phyloP scores from a whole-genome alignment of 2,888 invertebrate genomes.

The Acleris cristana region DNA sequence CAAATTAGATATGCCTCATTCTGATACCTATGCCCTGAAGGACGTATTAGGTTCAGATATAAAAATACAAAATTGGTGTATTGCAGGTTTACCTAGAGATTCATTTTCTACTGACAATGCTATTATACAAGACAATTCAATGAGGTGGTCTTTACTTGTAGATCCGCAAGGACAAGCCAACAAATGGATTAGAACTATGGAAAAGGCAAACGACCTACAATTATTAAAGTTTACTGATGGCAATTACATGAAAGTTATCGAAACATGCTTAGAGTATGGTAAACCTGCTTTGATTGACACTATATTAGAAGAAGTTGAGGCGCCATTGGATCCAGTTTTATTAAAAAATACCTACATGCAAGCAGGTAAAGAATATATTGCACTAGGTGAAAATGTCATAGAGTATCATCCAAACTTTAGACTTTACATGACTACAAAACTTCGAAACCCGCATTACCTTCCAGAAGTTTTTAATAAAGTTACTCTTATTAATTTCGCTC shows the following conservation, averaged over 20 bases:
- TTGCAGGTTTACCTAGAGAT: conserved; percentile 91
- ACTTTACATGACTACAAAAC: conserved; percentile 92
- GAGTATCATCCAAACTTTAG: conserved; percentile 90
- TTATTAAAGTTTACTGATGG: conserved; percentile 89
- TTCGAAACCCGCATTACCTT: conserved; percentile 93
- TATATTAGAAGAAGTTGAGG: conserved; percentile 90
- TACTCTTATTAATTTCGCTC: conserved; percentile 92
- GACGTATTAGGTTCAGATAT: conserved; percentile 92
- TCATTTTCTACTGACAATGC: conserved; percentile 93
- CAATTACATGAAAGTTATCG: conserved; percentile 90
- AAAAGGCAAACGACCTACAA: conserved; percentile 87
- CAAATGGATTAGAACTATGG: conserved; percentile 93
- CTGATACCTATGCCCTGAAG: conserved; percentile 88
- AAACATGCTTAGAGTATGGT: conserved; percentile 89
- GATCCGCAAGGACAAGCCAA: conserved; percentile 94
- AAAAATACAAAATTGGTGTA: conserved; percentile 93
- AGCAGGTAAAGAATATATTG: conserved; percentile 89
- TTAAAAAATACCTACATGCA: conserved; percentile 89
- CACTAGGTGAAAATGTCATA: conserved; percentile 90
- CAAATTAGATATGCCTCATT: conserved; percentile 89
- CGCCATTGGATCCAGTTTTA: conserved; percentile 90
- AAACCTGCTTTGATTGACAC: conserved; percentile 91
- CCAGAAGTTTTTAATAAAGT: conserved; percentile 94
- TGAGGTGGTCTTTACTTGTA: conserved; percentile 91
- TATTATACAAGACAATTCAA: conserved; percentile 91